Conservation (phyloP, 2,113 vertebrate genomes). For the Carettochelys insculpta region DNA sequence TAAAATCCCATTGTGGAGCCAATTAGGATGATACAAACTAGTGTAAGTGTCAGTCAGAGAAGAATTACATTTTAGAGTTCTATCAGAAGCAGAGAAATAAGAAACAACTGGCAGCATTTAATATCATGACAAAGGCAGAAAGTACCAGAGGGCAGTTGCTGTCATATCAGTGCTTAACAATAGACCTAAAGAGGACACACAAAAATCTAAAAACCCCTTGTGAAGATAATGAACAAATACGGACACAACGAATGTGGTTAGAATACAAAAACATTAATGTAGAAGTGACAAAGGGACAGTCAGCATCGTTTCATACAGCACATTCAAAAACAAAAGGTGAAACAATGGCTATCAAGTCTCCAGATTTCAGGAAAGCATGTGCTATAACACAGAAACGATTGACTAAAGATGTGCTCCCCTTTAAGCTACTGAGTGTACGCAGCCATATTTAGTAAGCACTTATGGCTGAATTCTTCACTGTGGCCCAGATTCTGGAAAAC, state of each 20-base stretch:
- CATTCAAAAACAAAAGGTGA: not conserved
- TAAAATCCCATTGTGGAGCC: slow-evolving; percentile 14
- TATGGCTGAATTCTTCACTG: not conserved
- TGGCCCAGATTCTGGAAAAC: not conserved
- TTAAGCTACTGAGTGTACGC: not conserved
- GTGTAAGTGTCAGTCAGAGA: not conserved
- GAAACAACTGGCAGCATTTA: not conserved
- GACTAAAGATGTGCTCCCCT: not conserved
- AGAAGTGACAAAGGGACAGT: not conserved
- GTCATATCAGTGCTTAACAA: not conserved
- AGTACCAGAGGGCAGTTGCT: not conserved
- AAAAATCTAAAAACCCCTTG: not conserved
- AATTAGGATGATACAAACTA: slow-evolving; percentile 27
- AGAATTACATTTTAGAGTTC: not conserved
- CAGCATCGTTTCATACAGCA: not conserved
- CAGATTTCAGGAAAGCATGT: not conserved
- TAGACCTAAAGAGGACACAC: not conserved
- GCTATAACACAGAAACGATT: not conserved
- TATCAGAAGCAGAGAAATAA: slow-evolving; percentile 13
- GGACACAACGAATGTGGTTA: not conserved
- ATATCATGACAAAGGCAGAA: not conserved
- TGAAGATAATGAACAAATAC: not conserved
- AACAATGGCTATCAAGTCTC: not conserved
- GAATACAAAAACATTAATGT: not conserved
- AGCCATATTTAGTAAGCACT: not conserved